These are phyloP conservation scores for Eurypyga helias DNA, from an alignment of 2,113 vertebrate genomes.

Conservation along the genomic window DNA sequence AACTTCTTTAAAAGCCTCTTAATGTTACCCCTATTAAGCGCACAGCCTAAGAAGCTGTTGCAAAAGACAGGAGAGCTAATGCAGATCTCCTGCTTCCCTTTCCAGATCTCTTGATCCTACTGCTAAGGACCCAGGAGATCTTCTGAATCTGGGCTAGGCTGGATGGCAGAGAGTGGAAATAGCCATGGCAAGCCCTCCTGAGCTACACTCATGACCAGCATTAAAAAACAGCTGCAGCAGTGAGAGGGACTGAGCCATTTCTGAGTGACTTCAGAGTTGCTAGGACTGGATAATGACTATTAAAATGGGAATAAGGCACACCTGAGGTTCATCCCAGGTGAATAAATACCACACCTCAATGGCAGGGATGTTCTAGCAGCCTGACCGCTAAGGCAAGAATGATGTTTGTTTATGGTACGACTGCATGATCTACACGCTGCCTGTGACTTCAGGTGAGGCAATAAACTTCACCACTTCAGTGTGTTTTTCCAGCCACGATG, in stretches of 20 bases:
- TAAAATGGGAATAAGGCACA: neutral
- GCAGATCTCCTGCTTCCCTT: neutral
- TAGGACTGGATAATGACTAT: neutral
- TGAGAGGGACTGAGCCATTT: neutral
- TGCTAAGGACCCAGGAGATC: neutral
- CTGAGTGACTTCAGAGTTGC: neutral
- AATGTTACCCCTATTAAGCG: neutral
- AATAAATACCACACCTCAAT: neutral
- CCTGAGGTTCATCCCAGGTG: neutral
- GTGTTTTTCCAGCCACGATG: neutral
- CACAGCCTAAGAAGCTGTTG: neutral
- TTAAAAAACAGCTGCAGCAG: neutral
- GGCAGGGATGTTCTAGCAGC: neutral
- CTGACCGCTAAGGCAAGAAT: neutral
- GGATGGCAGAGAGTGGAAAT: neutral
- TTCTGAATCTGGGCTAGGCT: neutral
- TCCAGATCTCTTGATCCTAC: neutral
- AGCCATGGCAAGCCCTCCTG: neutral
- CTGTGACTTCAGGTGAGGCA: neutral
- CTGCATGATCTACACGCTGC: neutral
- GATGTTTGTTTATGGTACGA: neutral
- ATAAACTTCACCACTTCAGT: neutral
- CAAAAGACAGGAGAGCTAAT: neutral
- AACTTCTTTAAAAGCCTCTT: slow-evolving; percentile 8
- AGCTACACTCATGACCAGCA: neutral